These are phyloP conservation scores for Chrysochloris asiatica DNA, from an alignment of 2,113 vertebrate genomes.

Conservation along the genomic window DNA sequence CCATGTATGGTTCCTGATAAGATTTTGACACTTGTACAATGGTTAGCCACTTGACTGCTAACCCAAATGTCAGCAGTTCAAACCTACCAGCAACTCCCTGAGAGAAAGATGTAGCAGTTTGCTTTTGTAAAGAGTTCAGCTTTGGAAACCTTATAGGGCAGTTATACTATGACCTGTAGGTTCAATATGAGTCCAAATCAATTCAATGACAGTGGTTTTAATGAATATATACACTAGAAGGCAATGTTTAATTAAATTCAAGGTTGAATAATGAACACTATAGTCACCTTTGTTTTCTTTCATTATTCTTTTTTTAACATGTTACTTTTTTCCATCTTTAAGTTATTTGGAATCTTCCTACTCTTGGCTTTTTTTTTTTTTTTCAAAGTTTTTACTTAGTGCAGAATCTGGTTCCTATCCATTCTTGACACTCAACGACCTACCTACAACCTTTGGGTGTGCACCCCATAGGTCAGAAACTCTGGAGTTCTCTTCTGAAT, in stretches of 20 bases:
- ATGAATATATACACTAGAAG: neutral
- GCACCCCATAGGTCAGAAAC: neutral
- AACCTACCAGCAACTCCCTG: neutral
- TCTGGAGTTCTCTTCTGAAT: neutral
- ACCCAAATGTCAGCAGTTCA: neutral
- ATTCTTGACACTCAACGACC: neutral
- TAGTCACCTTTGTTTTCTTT: neutral
- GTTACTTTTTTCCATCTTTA: constrained; percentile 4
- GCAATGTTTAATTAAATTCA: neutral
- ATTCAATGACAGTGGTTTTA: neutral
- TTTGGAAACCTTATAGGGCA: neutral
- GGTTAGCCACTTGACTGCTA: neutral
- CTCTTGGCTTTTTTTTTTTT: neutral
- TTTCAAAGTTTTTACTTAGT: neutral
- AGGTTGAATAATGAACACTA: neutral
- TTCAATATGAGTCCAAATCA: neutral
- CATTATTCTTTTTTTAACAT: neutral
- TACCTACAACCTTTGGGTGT: neutral
- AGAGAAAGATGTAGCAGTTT: neutral
- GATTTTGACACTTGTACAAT: neutral
- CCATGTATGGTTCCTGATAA: neutral
- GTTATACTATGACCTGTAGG: neutral
- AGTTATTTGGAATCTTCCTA: neutral
- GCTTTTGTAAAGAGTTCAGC: neutral
- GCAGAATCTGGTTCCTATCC: neutral